Base-by-base conservation (phyloP, 2,888 invertebrate species). In the Coelopa pilipes region DNA sequence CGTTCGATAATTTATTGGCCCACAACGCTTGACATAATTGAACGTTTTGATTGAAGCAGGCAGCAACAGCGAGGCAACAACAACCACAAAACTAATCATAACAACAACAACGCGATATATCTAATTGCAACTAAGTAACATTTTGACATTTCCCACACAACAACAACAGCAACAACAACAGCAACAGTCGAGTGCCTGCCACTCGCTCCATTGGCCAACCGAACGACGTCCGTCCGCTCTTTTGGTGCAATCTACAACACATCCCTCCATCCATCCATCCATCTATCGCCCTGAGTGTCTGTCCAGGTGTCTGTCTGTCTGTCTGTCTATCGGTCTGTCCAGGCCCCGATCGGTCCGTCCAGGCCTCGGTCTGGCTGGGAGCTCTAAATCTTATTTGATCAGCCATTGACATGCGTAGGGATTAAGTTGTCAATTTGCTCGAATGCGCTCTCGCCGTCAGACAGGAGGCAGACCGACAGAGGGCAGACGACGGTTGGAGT, bases 31-130 rank as follows among this genome's bases (percentile, higher is more conserved):
- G 71, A 63, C 71, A 63, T 65, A 71, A 82, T 82, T 74, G 74
- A 47, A 50, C 55, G 57, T 82, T 81, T 80, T 81, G 82, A 83
- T 83, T 82, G 83, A 59, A 70, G 24, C 46, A 2, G 45, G 15
- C 53, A n/a, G 53, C 53, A 9, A 49, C 46, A 49, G n/a, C n/a
- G n/a, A n/a, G n/a, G n/a, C n/a, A n/a, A n/a, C n/a, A n/a, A n/a
- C n/a, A n/a, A n/a, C n/a, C n/a, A n/a, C n/a, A n/a, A n/a, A n/a
- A n/a, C n/a, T n/a, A n/a, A n/a, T n/a, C n/a, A n/a, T n/a, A 67
- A 47, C 70, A 59, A 45, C 57, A 13, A 49, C 24, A 24, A 19
- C 50, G 34, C 15, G 17, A 65, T 17, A 46, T 19, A 57, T 59
- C 15, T 59, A 53, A 70, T 50, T 34, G 53, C 62, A 19, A 11